Evolutionary conservation across 2,888 invertebrate species (phyloP).

Genomic region (Cylindroiulus punctatus): DNA sequence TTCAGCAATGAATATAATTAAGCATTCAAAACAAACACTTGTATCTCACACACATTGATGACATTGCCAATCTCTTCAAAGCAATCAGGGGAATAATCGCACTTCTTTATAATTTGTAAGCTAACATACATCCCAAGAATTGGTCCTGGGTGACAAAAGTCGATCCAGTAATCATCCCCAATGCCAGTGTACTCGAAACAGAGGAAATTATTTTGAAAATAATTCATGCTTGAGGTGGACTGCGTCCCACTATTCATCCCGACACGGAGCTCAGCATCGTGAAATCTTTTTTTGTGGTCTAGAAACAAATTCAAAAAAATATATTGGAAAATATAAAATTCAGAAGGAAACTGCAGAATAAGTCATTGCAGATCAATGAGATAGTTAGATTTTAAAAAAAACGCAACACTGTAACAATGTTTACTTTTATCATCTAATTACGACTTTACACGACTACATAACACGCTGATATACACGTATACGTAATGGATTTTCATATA

Average conservation of each 20-base stretch:
- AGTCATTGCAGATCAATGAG: no score
- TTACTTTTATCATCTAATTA: no score
- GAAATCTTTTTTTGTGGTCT: background rate
- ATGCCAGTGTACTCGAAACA: background rate
- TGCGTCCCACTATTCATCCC: background rate
- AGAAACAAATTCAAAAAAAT: background rate
- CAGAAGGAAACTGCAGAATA: no score
- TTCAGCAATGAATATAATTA: no score
- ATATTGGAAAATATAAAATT: no score
- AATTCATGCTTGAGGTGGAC: no score
- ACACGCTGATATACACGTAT: background rate
- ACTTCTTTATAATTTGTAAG: background rate
- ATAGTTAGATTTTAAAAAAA: no score
- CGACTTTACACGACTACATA: no score
- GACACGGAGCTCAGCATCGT: background rate
- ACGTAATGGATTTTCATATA: background rate
- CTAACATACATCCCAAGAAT: background rate
- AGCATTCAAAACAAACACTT: constrained; percentile 1
- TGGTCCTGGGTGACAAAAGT: background rate
- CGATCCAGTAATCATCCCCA: background rate
- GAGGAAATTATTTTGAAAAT: background rate
- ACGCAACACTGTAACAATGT: no score
- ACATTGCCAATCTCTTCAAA: background rate
- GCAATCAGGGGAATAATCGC: background rate
- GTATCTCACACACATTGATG: background rate